Evolutionary conservation across 2,888 invertebrate species (phyloP).

Genomic region (Dryomyza anilis): DNA sequence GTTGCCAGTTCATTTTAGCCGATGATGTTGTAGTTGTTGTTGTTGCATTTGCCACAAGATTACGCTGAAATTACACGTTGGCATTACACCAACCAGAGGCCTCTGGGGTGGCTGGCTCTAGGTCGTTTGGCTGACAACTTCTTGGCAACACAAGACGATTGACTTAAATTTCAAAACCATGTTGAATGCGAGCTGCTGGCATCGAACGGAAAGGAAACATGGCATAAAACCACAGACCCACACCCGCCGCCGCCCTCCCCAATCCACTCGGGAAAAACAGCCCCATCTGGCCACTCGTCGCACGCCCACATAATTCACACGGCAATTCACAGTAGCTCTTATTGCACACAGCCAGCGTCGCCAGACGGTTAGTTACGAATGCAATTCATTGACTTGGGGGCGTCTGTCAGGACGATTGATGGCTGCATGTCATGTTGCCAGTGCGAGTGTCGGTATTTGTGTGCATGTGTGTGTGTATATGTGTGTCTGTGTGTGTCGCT

Average conservation of each 20-base stretch:
- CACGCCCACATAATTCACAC: constrained; percentile 19
- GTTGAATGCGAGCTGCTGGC: background rate
- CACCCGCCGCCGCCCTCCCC: too few species aligned
- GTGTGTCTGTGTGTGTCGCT: background rate
- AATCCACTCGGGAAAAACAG: constrained; percentile 38
- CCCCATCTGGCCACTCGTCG: background rate
- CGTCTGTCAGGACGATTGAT: constrained; percentile 39
- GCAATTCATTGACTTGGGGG: constrained; percentile 7
- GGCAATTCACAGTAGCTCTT: background rate
- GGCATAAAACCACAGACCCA: too few species aligned
- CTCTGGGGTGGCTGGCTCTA: too few species aligned
- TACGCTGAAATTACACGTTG: constrained; percentile 22
- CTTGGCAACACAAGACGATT: constrained; percentile 12
- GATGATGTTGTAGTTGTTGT: constrained; percentile 1
- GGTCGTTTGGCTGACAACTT: constrained; percentile 11
- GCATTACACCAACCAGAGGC: constrained; percentile 19
- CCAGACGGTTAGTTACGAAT: background rate
- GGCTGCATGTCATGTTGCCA: constrained; percentile 38
- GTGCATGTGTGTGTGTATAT: background rate
- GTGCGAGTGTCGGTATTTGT: background rate
- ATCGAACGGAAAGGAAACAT: too few species aligned
- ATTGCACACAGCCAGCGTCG: background rate
- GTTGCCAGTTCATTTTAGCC: background rate
- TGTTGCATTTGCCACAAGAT: constrained; percentile 9
- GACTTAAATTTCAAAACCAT: constrained; percentile 18